Percentiles rank a stretch among this genome's conserved stretches.
These are phyloP conservation scores for Champsocephalus esox DNA, from an alignment of 2,797 vertebrate species.

Conservation along the genomic window DNA sequence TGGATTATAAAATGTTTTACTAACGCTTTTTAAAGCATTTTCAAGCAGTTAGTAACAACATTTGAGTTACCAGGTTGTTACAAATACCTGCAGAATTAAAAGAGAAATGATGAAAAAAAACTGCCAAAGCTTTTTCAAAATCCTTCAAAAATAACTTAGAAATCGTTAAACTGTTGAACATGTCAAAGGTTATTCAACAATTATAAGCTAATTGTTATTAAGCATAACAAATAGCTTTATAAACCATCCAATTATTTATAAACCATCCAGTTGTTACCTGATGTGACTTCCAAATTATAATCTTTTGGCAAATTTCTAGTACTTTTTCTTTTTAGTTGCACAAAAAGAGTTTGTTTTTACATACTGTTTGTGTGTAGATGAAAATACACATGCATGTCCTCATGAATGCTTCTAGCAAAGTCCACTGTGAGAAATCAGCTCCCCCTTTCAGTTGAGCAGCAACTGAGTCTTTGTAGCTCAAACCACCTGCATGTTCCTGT, in stretches of 20 bases:
- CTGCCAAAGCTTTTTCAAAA: too few relatives aligned
- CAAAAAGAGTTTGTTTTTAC: neutral
- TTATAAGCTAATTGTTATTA: too few relatives aligned
- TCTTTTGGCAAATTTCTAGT: neutral
- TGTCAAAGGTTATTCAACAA: too few relatives aligned
- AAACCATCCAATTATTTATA: neutral
- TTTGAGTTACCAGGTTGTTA: neutral
- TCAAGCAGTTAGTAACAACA: neutral
- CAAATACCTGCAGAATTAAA: too few relatives aligned
- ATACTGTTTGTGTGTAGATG: neutral
- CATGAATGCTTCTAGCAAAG: conserved; percentile 11
- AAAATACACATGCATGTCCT: conserved; percentile 2
- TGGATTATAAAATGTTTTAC: neutral
- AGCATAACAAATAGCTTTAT: neutral
- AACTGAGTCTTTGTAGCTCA: conserved; percentile 26
- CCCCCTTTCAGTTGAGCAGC: neutral
- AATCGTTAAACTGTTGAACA: too few relatives aligned
- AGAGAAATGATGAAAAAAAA: too few relatives aligned
- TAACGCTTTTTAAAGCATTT: neutral
- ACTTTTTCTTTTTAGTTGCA: neutral
- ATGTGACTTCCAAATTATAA: too few relatives aligned
- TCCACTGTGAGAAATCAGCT: conserved; percentile 55
- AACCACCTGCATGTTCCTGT: conserved; percentile 62
- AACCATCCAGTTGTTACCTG: neutral
- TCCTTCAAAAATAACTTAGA: too few relatives aligned